A percentile compares a stretch with the other conserved stretches of the same genome.
phyloP scores from a whole-genome alignment of 2,888 invertebrate species.

The Tanypteryx hageni region DNA sequence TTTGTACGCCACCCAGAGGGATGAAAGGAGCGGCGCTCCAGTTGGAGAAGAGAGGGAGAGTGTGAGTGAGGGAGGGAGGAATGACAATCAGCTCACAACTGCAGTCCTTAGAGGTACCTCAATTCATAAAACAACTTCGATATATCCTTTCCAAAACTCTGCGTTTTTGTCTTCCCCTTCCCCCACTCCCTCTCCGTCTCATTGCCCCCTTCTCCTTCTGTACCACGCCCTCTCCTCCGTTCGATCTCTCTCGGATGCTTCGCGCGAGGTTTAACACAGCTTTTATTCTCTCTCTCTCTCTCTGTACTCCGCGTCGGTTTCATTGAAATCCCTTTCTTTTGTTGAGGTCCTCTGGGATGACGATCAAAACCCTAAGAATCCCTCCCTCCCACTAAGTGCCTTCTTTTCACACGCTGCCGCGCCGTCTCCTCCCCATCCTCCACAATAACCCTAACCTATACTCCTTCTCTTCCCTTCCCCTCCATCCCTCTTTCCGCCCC shows the following conservation, averaged over 20 bases:
- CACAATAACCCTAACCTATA: too few relatives aligned
- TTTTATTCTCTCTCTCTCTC: slow-evolving; percentile 6
- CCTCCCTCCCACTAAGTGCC: slow-evolving; percentile 9
- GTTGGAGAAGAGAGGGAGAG: too few relatives aligned
- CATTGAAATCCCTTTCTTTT: slow-evolving; percentile 30
- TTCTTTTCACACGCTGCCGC: slow-evolving; percentile 11
- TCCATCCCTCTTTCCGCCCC: neutral
- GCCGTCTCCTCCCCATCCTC: neutral
- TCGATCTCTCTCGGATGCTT: neutral
- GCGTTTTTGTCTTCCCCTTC: neutral
- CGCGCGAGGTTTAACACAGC: neutral
- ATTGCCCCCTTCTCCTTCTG: neutral
- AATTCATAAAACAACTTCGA: slow-evolving; percentile 20
- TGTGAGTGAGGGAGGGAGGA: neutral
- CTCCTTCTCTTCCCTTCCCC: neutral
- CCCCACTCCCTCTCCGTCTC: neutral
- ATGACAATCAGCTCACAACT: neutral
- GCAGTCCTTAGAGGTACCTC: neutral
- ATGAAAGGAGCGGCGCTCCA: too few relatives aligned
- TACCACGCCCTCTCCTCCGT: neutral
- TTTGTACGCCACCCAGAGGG: too few relatives aligned
- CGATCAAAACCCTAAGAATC: neutral
- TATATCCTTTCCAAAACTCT: slow-evolving; percentile 6
- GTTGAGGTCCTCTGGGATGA: neutral
- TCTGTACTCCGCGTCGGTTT: slow-evolving; percentile 31